Evolutionary conservation across 2,888 invertebrate species (phyloP).

Genomic region (Aporophyla nigra): DNA sequence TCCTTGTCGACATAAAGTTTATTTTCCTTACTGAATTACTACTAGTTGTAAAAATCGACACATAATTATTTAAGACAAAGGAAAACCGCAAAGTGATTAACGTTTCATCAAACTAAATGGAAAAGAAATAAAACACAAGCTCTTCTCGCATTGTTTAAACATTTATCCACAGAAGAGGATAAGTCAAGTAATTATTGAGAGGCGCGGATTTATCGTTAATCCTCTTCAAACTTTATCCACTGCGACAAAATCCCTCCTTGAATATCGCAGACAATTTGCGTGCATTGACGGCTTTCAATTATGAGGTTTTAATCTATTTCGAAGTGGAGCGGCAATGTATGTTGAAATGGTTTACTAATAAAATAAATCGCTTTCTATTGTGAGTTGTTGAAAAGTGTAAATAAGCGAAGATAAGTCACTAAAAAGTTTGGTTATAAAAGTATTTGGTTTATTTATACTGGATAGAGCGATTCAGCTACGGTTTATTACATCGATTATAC

Average conservation of each 20-base stretch:
- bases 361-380: not conserved
- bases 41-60: not conserved
- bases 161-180: constrained; percentile 22
- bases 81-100: constrained; percentile 6
- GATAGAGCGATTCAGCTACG: not conserved
- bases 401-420: too few relatives aligned
- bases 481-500: too few relatives aligned
- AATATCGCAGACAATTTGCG: constrained; percentile 28
- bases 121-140: constrained; percentile 8
- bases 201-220: constrained; percentile 30
- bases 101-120: not conserved
- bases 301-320: not conserved
- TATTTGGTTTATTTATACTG: not conserved
- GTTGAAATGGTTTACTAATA: not conserved
- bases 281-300: constrained; percentile 13
- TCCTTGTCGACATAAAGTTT: too few relatives aligned
- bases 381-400: too few relatives aligned
- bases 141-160: constrained; percentile 14
- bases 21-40: not conserved
- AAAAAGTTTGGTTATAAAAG: not conserved
- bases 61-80: not conserved
- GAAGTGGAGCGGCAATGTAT: not conserved
- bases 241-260: constrained; percentile 12
- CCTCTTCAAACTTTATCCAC: constrained; percentile 20
- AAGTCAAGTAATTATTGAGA: constrained; percentile 33